phyloP scores from a whole-genome alignment of 2,113 vertebrate genomes.

The Rhinoptilus africanus region DNA sequence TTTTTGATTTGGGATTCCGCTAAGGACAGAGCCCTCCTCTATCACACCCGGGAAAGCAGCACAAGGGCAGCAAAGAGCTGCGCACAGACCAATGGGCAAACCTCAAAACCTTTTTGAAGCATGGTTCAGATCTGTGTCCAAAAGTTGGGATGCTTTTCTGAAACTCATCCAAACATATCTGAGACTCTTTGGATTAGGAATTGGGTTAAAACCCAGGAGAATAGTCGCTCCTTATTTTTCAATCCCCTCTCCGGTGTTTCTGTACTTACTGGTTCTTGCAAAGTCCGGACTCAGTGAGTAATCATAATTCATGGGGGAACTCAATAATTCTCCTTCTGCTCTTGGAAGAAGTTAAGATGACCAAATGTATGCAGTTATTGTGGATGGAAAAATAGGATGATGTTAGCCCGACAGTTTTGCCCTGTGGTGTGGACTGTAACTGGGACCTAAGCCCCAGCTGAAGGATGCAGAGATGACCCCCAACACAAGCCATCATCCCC shows the following conservation, averaged over 20 bases:
- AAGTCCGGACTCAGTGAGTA: not conserved
- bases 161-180: conserved; percentile 22
- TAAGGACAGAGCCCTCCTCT: not conserved
- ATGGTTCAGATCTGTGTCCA: not conserved
- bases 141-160: conserved; percentile 6
- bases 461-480: not conserved
- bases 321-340: not conserved
- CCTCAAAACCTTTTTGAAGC: not conserved
- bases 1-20: not conserved
- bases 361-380: not conserved
- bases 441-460: not conserved
- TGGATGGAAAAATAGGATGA: not conserved
- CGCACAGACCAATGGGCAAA: not conserved
- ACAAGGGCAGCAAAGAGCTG: conserved; percentile 11
- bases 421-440: rapidly evolving
- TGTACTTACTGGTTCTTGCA: not conserved
- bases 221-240: not conserved
- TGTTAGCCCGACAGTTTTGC: not conserved
- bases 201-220: not conserved
- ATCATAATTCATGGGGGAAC: not conserved
- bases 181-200: not conserved
- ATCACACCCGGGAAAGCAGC: not conserved
- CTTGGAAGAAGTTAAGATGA: not conserved
- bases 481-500: not conserved
- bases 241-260: not conserved